Evolutionary conservation across 2,797 vertebrate species (phyloP), one percentile per base, ranked within the genome.

Genomic region (Heterohyrax brucei): DNA sequence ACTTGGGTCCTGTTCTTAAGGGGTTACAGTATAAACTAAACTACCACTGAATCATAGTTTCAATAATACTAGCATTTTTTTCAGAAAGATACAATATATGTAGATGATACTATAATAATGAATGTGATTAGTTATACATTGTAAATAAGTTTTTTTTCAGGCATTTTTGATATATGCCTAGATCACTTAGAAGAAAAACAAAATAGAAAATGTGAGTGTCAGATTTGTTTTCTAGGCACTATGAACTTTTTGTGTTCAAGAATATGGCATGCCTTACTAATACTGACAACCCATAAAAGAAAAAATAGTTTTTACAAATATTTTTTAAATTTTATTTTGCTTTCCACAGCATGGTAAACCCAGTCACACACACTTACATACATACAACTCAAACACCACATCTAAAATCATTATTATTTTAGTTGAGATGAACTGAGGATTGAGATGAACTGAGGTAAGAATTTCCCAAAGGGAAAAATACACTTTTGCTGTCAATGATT

Each of bases 391-490:
- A 53, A 8, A 53, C 22, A n/a, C 12, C 9, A 88, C 76, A 76
- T 18, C 33, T 26, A 61, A 8, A 77, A 44, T 26, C 28, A 19
- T 33, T 2, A 7, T 7, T 64, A 79, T 92, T 95, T 92, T 75
- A 75, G 66, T 39, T 88, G 56, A 91, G 28, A 28, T 91, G 39
- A 39, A 56, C 28, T 66, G n/a, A 91, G 39, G 44, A 39, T 39
- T 88, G 56, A 91, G 28, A 28, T 91, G 39, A 39, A 56, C 28
- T 66, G n/a, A 91, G 39, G 44, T 76, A 50, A 88, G 48, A 94
- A 80, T 79, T 89, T 80, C 8, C 13, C n/a, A 94, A n/a, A 78
- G 24, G 1, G 66, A 64, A 70, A 10, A 80, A 33, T 1, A 70
- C 12, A 28, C 6, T 66, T 66, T 66, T 66, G 50, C 4, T 16